phyloP scores from a whole-genome alignment of 2,888 invertebrate genomes.

The Criorhina ranunculi region DNA sequence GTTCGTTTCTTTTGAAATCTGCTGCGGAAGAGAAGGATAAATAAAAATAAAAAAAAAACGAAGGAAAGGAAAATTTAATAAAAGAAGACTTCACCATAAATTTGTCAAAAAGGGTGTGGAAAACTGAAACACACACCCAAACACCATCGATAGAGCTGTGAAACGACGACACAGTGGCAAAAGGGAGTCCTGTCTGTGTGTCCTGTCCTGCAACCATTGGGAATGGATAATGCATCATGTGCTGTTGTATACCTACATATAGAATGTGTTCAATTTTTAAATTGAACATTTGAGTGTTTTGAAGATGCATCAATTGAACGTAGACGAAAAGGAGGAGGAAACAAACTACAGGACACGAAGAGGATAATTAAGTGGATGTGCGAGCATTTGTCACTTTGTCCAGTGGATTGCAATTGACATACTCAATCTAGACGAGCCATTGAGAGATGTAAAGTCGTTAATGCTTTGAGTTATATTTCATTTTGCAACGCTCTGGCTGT shows the following conservation, averaged over 20 bases:
- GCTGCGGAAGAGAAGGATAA: constrained; percentile 6
- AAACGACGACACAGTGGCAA: constrained; percentile 13
- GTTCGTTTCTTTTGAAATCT: constrained; percentile 9
- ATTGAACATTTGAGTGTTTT: constrained; percentile 59
- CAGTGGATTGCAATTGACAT: constrained; percentile 73
- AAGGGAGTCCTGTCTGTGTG: constrained; percentile 27
- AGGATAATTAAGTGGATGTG: constrained; percentile 74
- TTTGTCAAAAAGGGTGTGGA: constrained; percentile 69
- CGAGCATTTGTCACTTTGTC: constrained; percentile 72
- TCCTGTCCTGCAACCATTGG: constrained; percentile 14
- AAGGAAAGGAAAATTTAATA: constrained; percentile 37
- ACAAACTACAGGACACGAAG: constrained; percentile 53
- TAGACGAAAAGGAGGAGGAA: constrained; percentile 15
- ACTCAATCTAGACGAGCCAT: constrained; percentile 63
- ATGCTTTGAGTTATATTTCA: constrained; percentile 49
- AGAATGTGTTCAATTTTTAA: constrained; percentile 50
- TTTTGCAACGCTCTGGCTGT: constrained; percentile 26
- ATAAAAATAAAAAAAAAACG: constrained; percentile 2
- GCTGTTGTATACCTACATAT: constrained; percentile 15
- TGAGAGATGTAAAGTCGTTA: constrained; percentile 61
- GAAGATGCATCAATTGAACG: constrained; percentile 60
- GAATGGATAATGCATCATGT: constrained; percentile 31
- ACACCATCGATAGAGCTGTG: constrained; percentile 34
- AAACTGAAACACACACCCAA: constrained; percentile 11
- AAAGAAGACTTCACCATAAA: constrained; percentile 68